Base-by-base conservation (phyloP, 2,888 invertebrate species). In the Scaptomyza parva region DNA sequence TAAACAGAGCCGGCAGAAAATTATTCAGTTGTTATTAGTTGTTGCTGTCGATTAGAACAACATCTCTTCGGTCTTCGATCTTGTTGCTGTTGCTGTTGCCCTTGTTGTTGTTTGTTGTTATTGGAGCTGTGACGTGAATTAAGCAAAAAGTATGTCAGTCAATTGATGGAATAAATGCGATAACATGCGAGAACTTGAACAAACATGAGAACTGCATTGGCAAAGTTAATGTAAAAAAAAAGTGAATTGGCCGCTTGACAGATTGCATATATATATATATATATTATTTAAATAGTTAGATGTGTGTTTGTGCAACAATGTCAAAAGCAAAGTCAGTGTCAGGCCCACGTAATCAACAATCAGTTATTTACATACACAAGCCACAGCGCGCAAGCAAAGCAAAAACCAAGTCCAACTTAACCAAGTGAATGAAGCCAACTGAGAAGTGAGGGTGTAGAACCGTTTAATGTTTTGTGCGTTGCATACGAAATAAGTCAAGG, bases 401-500 rank as follows among this genome's bases (percentile, higher is more conserved):
- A 45, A 66, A 40, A 50, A 12, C 41, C 37, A 30, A 66, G 41
- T 39, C 45, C 30, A 54, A 63, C 20, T 40, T 28, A 48, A 41
- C 44, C 61, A 43, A 48, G 61, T 52, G 26, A 52, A 28, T 18
- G 58, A 47, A 41, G 22, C 28, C 61, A 45, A 47, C 41, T 48
- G 70, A 53, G 64, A 48, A 59, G 51, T n/a, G n/a, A n/a, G 62
- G 45, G 72, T 52, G 60, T 30, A 68, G 64, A 77, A 68, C 47
- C 66, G 75, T 55, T 78, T 69, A 60, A 54, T 28, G 51, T n/a
- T 48, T 24, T 83, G 84, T 83, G 82, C 20, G 47, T 22, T 73
- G 82, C 76, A 82, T 82, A 86, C 86, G 54, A 52, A 88, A 83
- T 88, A 88, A 82, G 82, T 86, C 82, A 82, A 88, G 88, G 86